These are phyloP conservation scores for Lysiphlebus fabarum DNA, from an alignment of 1,140 invertebrate species.

Conservation along the genomic window DNA sequence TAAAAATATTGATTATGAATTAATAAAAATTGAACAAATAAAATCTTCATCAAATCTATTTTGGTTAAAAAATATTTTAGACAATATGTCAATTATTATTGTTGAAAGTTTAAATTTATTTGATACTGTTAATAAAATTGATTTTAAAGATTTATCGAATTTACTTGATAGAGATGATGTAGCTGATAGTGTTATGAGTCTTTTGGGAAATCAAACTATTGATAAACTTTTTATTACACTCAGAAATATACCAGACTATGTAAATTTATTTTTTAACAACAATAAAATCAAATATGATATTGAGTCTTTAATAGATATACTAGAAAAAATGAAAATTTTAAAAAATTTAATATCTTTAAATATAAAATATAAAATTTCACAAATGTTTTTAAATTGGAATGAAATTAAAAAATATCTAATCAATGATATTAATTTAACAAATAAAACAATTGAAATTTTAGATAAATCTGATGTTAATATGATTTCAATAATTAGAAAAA, in stretches of 20 bases:
- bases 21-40: conserved; percentile 34
- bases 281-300: conserved; percentile 43
- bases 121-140: conserved; percentile 46
- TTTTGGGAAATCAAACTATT: conserved; percentile 50
- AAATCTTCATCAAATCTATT: conserved; percentile 36
- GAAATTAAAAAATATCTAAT: conserved; percentile 39
- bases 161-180: conserved; percentile 41
- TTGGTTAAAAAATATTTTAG: conserved; percentile 44
- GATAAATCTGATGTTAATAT: conserved; percentile 46
- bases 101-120: conserved; percentile 43
- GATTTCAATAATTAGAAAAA: conserved; percentile 45
- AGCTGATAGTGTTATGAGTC: conserved; percentile 41
- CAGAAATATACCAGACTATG: conserved; percentile 42
- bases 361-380: conserved; percentile 42
- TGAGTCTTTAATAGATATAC: conserved; percentile 43
- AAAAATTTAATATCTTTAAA: conserved; percentile 45
- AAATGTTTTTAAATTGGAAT: conserved; percentile 50
- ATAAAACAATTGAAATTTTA: conserved; percentile 34
- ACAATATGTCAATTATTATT: conserved; percentile 36
- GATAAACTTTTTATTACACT: conserved; percentile 51
- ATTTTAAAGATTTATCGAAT: conserved; percentile 44
- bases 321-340: conserved; percentile 49
- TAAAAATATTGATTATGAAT: conserved; percentile 38
- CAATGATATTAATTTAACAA: conserved; percentile 37
- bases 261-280: conserved; percentile 39